These are phyloP conservation scores for Heliothis subflexa DNA, from an alignment of 1,140 invertebrate species.

Conservation along the genomic window DNA sequence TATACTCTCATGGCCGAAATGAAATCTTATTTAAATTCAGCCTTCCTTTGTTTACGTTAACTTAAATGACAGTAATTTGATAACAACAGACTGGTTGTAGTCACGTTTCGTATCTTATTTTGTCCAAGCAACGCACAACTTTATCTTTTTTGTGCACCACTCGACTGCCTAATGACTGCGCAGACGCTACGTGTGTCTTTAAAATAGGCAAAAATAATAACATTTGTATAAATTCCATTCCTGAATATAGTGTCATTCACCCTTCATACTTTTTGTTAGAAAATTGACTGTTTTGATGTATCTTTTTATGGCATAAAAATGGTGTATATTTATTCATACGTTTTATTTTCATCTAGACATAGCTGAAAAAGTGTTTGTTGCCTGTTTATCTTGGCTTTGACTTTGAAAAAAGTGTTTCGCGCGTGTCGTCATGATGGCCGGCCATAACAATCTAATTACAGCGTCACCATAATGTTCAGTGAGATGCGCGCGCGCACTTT, in stretches of 20 bases:
- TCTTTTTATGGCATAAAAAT: no score
- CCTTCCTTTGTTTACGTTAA: slow-evolving; percentile 6
- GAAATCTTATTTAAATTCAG: not conserved
- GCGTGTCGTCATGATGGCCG: not conserved
- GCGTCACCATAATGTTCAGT: slow-evolving; percentile 6
- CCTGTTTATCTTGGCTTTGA: no score
- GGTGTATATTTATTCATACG: no score
- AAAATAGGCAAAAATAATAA: not conserved
- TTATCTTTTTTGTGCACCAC: slow-evolving; percentile 14
- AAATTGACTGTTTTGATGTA: no score
- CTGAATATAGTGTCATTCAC: no score
- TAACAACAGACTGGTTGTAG: slow-evolving; percentile 10
- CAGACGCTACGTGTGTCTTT: not conserved
- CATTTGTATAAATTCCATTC: not conserved
- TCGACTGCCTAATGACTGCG: not conserved
- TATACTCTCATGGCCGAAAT: not conserved
- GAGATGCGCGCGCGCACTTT: slow-evolving; percentile 46
- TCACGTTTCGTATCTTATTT: slow-evolving; percentile 22
- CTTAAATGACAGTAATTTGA: slow-evolving; percentile 26
- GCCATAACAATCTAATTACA: slow-evolving; percentile 19
- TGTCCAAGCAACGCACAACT: not conserved
- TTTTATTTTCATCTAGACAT: no score
- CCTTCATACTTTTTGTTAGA: no score
- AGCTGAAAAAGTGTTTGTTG: no score
- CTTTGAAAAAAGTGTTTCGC: not conserved